Evolutionary conservation across 35 echinoderm and acorn worm species (phyloP), one percentile per base, ranked within the genome.

Genomic region (Anneissia japonica): DNA sequence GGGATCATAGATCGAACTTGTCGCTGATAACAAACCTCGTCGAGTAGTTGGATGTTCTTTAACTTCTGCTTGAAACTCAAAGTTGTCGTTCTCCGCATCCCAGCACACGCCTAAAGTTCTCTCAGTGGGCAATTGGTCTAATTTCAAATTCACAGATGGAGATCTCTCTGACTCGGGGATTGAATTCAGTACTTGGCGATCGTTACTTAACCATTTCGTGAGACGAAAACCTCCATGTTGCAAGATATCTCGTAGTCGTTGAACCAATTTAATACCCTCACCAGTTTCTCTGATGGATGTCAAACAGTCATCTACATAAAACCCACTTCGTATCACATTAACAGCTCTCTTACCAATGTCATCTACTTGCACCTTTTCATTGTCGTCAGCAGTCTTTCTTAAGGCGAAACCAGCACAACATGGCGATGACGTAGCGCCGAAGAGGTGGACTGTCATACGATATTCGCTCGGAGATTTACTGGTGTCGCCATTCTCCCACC

Each of bases 351-450:
- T 37, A 33, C 39, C 80, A 30, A 82, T 19, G 6, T 82, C 80
- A 43, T 43, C n/a, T 9, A 0, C 28, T 23, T 82, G 39, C 23
- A 3, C 1, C 76, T 32, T 13, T 32, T 79, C 76, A 31, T 26
- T 13, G 37, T 79, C 76, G 31, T 10, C 34, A 84, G 92, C 4
- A 85, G 38, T 89, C 77, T 39, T 0, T 35, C 76, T 80, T 1
- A 93, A 64, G 0, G 91, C 91, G 0, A 4, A 37, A 7, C 75
- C 64, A 0, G 83, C 35, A 75, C 91, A 93, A n/a, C 74, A 74
- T 31, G 91, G 91, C 46, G 80, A 84, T 0, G 85, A 92, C 0
- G 87, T 89, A 13, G 86, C 91, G 5, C 91, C 86, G 73, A 93
- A 93, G 2, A 88, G 81, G 35, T 84, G 86, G 4, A 88, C 86